Evolutionary conservation across 2,113 vertebrate species (phyloP).

Genomic region (Percopsis transmontana): DNA sequence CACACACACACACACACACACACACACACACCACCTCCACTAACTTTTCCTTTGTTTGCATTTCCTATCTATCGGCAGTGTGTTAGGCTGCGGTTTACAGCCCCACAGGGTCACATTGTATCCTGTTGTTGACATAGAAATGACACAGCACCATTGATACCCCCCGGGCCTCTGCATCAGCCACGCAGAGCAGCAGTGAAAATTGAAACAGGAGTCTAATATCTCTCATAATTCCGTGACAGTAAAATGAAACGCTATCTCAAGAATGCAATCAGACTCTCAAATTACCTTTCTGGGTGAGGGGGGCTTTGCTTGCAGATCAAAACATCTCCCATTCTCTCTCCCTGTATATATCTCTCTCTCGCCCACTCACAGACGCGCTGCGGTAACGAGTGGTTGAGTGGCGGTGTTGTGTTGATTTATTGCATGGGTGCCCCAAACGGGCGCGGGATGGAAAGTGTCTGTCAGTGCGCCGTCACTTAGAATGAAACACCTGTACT

Average conservation of each 20-base stretch:
- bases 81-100: constrained; percentile 52
- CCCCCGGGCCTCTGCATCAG: constrained; percentile 40
- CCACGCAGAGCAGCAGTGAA: constrained; percentile 54
- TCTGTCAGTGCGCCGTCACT: constrained; percentile 63
- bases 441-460: constrained; percentile 64
- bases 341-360: constrained; percentile 3
- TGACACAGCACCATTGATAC: constrained; percentile 42
- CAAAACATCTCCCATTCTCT: constrained; percentile 36
- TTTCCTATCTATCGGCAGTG: constrained; percentile 32
- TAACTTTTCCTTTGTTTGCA: constrained; percentile 28
- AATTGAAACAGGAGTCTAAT: constrained; percentile 59
- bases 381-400: constrained; percentile 63
- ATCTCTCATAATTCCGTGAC: constrained; percentile 63
- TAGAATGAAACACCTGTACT: constrained; percentile 66
- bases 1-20: too few species aligned
- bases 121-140: constrained; percentile 51
- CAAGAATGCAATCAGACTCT: constrained; percentile 69
- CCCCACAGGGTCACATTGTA: constrained; percentile 54
- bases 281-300: constrained; percentile 61
- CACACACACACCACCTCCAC: background rate
- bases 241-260: constrained; percentile 64
- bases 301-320: constrained; percentile 54
- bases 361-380: constrained; percentile 22
- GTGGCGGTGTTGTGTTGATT: constrained; percentile 66
- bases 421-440: constrained; percentile 69